phyloP scores from a whole-genome alignment of 2,113 vertebrate species.

The Pitta sordida region DNA sequence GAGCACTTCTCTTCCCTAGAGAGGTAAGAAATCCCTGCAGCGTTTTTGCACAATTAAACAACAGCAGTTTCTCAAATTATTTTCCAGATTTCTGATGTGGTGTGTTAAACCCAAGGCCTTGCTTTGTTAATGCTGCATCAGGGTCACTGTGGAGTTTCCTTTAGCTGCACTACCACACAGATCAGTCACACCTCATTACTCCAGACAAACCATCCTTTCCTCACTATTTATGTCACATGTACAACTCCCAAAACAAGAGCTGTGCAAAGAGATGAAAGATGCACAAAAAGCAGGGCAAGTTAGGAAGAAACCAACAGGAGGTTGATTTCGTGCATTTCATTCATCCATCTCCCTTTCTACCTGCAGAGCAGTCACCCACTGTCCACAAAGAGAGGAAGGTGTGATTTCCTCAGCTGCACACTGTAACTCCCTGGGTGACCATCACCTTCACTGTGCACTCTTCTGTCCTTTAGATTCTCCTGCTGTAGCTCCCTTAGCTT shows the following conservation, averaged over 20 bases:
- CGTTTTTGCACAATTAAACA: neutral
- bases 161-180: neutral
- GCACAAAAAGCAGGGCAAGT: neutral
- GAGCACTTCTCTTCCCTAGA: neutral
- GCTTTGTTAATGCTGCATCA: neutral
- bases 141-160: neutral
- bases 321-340: neutral
- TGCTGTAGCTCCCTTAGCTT: neutral
- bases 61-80: neutral
- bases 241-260: neutral
- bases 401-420: neutral
- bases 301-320: neutral
- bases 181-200: neutral
- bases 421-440: neutral
- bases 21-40: neutral
- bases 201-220: neutral
- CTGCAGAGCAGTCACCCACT: neutral
- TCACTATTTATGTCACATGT: neutral
- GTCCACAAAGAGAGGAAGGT: neutral
- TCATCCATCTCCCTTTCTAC: neutral
- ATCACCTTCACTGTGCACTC: neutral
- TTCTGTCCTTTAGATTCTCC: neutral
- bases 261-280: neutral
- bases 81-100: neutral
- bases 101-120: accelerated